Conservation (phyloP, 2,797 vertebrate genomes). For the Sylvia borin region DNA sequence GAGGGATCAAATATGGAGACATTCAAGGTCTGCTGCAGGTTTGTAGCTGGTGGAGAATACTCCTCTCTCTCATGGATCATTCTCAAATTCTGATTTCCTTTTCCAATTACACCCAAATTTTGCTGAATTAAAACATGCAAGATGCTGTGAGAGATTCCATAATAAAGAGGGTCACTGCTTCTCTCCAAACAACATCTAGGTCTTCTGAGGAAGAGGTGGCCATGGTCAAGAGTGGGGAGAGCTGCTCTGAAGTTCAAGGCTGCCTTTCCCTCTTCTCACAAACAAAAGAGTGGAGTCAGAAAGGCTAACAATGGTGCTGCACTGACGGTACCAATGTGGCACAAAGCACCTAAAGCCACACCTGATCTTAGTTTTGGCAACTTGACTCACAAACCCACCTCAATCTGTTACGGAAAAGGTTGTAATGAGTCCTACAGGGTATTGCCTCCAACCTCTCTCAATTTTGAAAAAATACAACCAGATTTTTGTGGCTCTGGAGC, state of each 20-base stretch:
- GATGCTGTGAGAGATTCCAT: not conserved
- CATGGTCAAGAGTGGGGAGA: not conserved
- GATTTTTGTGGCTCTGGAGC: not conserved
- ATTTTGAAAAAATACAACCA: not conserved
- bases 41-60: not conserved
- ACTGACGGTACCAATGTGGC: fast-evolving
- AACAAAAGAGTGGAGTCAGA: not conserved
- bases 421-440: not conserved
- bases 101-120: not conserved
- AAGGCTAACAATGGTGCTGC: fast-evolving
- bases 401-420: not conserved
- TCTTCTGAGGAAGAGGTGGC: not conserved
- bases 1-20: not conserved
- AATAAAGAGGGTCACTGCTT: not conserved
- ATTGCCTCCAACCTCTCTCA: not conserved
- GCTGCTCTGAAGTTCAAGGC: not conserved
- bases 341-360: not conserved
- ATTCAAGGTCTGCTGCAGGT: not conserved
- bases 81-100: not conserved
- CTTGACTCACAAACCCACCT: not conserved
- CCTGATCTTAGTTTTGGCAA: not conserved
- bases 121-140: not conserved
- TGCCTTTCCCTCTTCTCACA: not conserved
- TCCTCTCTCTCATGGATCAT: not conserved
- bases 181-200: not conserved